These are phyloP conservation scores for Falco biarmicus DNA, from an alignment of 2,797 vertebrate species.

Conservation along the genomic window DNA sequence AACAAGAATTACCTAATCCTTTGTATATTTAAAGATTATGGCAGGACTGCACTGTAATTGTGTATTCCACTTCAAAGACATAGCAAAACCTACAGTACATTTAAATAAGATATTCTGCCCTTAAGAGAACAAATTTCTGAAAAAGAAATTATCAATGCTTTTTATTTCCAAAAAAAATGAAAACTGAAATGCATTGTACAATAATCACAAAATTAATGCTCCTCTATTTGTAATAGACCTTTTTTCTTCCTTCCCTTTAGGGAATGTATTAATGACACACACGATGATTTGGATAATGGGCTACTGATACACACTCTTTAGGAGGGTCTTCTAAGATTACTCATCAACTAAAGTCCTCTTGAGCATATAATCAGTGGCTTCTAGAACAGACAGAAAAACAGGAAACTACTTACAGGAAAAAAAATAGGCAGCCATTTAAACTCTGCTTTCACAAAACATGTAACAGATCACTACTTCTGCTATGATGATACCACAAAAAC, in stretches of 20 bases:
- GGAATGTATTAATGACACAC: not conserved
- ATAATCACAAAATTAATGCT: not conserved
- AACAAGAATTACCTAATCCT: not conserved
- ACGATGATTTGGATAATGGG: not conserved
- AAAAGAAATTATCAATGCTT: not conserved
- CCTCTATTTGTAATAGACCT: not conserved
- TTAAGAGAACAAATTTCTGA: not conserved
- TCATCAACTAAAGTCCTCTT: not conserved
- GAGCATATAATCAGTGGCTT: not conserved
- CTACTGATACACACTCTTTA: not conserved
- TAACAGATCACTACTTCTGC: not conserved
- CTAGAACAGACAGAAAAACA: not conserved
- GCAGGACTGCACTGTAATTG: not conserved
- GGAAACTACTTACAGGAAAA: not conserved
- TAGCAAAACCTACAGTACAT: not conserved
- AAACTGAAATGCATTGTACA: not conserved
- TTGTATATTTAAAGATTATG: not conserved
- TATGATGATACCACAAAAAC: not conserved
- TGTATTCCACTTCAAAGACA: not conserved
- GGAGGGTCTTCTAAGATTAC: not conserved
- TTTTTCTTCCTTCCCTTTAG: not conserved
- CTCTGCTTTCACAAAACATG: not conserved
- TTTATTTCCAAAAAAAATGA: not conserved
- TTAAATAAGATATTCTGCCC: not conserved
- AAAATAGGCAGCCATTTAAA: not conserved